phyloP scores from a whole-genome alignment of 2,113 vertebrate genomes.

The Micronycteris hirsuta region DNA sequence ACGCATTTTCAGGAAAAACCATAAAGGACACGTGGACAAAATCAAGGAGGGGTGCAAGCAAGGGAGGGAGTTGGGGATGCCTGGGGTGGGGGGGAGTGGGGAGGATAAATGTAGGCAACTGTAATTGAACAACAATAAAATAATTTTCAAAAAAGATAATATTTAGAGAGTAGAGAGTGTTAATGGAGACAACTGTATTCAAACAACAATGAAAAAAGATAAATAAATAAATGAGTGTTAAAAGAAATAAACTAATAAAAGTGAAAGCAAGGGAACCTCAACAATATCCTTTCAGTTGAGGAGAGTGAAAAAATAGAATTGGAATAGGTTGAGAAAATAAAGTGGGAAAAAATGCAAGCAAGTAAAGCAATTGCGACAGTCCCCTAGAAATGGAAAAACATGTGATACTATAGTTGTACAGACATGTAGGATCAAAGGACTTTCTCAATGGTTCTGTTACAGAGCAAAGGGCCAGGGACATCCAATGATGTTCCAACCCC shows the following conservation, averaged over 20 bases:
- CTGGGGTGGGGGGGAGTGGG: too few species aligned
- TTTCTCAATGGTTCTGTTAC: not conserved
- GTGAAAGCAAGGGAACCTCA: not conserved
- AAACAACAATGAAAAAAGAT: too few species aligned
- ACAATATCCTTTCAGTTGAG: not conserved
- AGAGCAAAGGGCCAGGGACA: too few species aligned
- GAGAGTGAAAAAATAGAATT: not conserved
- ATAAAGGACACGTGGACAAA: too few species aligned
- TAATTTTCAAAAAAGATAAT: not conserved
- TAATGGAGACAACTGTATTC: too few species aligned
- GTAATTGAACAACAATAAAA: too few species aligned
- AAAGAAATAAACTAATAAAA: not conserved
- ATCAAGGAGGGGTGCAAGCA: too few species aligned
- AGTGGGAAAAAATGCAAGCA: not conserved
- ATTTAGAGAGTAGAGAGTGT: not conserved
- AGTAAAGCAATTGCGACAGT: not conserved
- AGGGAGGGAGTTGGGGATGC: too few species aligned
- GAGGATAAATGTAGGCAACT: too few species aligned
- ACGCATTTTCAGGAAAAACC: too few species aligned
- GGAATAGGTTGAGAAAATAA: not conserved
- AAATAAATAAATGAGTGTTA: too few species aligned
- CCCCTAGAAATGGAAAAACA: not conserved
- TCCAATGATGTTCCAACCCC: too few species aligned
- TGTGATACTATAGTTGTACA: not conserved
- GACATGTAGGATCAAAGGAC: not conserved